Percentiles rank a stretch among this genome's conserved stretches.
phyloP scores from a whole-genome alignment of 2,113 vertebrate genomes.

The Engraulis encrasicolus region DNA sequence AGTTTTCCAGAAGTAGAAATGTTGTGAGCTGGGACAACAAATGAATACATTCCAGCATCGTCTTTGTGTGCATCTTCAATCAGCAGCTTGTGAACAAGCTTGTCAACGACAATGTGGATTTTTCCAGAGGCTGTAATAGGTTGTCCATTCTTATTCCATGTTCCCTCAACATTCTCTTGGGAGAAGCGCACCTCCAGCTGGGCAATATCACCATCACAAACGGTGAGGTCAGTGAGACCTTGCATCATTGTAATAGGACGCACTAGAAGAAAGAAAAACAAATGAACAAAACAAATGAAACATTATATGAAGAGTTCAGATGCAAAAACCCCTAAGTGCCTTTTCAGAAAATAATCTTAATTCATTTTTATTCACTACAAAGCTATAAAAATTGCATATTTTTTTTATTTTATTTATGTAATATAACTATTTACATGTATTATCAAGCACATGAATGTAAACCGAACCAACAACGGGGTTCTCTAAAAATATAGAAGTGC shows the following conservation, averaged over 20 bases:
- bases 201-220: slow-evolving; percentile 97
- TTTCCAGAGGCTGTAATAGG: slow-evolving; percentile 83
- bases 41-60: slow-evolving; percentile 87
- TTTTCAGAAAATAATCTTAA: too few species aligned
- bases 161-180: slow-evolving; percentile 90
- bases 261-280: too few species aligned
- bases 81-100: slow-evolving; percentile 89
- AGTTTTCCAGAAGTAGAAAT: slow-evolving; percentile 86
- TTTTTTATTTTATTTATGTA: too few species aligned
- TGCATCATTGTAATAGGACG: slow-evolving; percentile 90
- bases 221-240: slow-evolving; percentile 88
- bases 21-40: slow-evolving; percentile 82
- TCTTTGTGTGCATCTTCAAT: slow-evolving; percentile 90
- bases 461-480: too few species aligned
- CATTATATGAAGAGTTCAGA: background rate
- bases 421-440: too few species aligned
- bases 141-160: slow-evolving; percentile 89
- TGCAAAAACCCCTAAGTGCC: too few species aligned
- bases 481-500: too few species aligned
- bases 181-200: slow-evolving; percentile 95
- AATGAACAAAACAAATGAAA: slow-evolving; percentile 33
- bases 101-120: slow-evolving; percentile 91
- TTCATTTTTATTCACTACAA: too few species aligned
- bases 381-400: too few species aligned
- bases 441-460: too few species aligned